These are phyloP conservation scores for Pristis pectinata DNA, from an alignment of 2,797 vertebrate genomes.

Conservation along the genomic window DNA sequence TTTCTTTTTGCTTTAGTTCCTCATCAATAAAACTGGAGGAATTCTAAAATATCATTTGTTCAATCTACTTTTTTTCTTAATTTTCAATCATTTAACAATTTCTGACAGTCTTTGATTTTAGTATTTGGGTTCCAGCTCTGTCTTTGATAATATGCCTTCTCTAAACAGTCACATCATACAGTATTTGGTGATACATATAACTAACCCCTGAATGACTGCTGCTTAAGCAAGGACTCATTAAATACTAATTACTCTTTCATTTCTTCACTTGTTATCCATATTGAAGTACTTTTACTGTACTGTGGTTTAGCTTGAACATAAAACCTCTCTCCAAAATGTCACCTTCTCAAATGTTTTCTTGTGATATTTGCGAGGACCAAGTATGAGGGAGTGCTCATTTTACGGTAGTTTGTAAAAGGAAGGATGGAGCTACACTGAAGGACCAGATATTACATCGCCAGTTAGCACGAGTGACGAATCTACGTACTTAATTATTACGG, in stretches of 20 bases:
- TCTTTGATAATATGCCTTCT: not conserved
- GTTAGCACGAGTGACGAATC: not conserved
- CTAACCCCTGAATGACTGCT: not conserved
- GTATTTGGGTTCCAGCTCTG: too few species aligned
- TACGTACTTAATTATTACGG: not conserved
- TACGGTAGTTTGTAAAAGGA: not conserved
- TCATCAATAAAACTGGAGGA: not conserved
- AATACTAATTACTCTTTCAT: not conserved
- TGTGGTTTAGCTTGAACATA: not conserved
- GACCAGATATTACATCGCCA: not conserved
- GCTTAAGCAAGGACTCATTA: not conserved
- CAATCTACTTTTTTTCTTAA: too few species aligned
- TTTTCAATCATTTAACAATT: too few species aligned
- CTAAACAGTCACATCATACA: not conserved
- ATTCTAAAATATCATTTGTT: not conserved
- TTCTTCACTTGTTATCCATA: not conserved
- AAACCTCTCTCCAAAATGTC: not conserved
- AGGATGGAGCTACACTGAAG: not conserved
- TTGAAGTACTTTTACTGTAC: not conserved
- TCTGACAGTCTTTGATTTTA: too few species aligned
- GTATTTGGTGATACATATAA: not conserved
- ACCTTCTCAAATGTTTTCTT: not conserved
- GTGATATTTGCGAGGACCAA: not conserved
- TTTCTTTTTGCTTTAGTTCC: too few species aligned
- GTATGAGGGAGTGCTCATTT: not conserved